These are phyloP conservation scores for Columbina picui DNA, from an alignment of 2,113 vertebrate species.

Conservation along the genomic window DNA sequence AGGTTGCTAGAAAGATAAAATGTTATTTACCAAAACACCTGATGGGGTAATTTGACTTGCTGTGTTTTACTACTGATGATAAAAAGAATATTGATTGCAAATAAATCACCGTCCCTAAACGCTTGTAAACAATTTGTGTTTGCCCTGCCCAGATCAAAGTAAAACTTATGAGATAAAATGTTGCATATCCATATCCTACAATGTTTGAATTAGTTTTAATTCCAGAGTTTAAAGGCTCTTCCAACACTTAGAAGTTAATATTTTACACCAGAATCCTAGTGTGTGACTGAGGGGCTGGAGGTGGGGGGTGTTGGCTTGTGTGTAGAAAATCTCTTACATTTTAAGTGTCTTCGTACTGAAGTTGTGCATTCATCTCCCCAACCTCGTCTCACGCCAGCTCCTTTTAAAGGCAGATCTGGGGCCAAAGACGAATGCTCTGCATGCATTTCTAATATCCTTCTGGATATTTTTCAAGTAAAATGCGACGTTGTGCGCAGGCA, in stretches of 20 bases:
- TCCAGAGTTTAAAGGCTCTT: neutral
- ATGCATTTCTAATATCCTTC: neutral
- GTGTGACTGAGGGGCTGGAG: neutral
- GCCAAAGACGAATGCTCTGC: neutral
- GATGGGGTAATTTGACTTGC: slow-evolving; percentile 81
- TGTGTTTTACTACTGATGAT: slow-evolving; percentile 83
- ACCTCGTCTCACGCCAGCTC: neutral
- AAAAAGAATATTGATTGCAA: slow-evolving; percentile 85
- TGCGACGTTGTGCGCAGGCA: neutral
- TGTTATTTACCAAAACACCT: slow-evolving; percentile 82
- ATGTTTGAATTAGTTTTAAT: neutral
- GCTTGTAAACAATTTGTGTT: slow-evolving; percentile 70
- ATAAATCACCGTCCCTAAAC: slow-evolving; percentile 77
- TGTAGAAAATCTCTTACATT: neutral
- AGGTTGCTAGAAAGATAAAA: slow-evolving; percentile 80
- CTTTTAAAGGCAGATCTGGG: slow-evolving; percentile 35
- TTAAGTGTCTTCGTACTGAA: neutral
- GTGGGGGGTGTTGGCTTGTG: neutral
- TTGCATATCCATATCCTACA: neutral
- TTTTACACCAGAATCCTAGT: slow-evolving; percentile 44
- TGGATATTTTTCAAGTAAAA: neutral
- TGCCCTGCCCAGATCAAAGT: slow-evolving; percentile 65
- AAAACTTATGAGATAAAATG: slow-evolving; percentile 72
- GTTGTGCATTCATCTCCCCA: neutral
- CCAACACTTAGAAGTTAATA: slow-evolving; percentile 46